Conservation (phyloP, 2,888 invertebrate species). For the Melieria picta region DNA sequence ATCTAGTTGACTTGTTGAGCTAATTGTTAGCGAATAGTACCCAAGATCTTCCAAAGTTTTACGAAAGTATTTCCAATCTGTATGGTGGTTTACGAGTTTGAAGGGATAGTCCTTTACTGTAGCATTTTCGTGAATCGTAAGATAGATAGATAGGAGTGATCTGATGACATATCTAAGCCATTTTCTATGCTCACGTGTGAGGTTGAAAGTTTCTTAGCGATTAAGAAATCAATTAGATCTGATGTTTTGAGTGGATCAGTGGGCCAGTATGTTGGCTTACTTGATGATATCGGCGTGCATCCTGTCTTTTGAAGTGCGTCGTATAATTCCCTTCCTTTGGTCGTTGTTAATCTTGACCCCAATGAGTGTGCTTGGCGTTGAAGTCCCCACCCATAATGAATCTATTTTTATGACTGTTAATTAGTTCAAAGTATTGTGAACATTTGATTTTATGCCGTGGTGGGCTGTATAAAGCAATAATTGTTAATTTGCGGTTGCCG, state of each 20-base stretch:
- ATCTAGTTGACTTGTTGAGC: not conserved
- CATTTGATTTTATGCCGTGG: too few relatives aligned
- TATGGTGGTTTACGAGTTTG: not conserved
- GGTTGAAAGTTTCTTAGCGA: not conserved
- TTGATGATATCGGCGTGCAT: too few relatives aligned
- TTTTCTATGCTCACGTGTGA: slow-evolving; percentile 1
- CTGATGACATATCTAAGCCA: not conserved
- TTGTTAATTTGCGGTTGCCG: too few relatives aligned
- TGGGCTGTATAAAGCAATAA: too few relatives aligned
- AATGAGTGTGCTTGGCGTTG: too few relatives aligned
- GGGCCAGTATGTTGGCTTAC: not conserved
- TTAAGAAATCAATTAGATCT: not conserved
- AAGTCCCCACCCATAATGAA: too few relatives aligned
- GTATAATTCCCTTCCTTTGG: too few relatives aligned
- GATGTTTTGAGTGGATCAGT: slow-evolving; percentile 1
- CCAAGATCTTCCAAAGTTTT: not conserved
- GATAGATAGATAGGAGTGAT: not conserved
- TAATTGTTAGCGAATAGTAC: not conserved
- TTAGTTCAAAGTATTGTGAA: too few relatives aligned
- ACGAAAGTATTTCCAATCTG: slow-evolving; percentile 2
- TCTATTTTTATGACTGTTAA: too few relatives aligned
- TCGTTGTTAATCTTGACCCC: too few relatives aligned
- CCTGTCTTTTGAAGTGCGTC: too few relatives aligned
- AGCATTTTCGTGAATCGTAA: not conserved
- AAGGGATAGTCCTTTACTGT: not conserved